A percentile compares a stretch with the other conserved stretches of the same genome.
Conservation (phyloP, 1,140 invertebrate species). For the Lepidostoma basale region DNA sequence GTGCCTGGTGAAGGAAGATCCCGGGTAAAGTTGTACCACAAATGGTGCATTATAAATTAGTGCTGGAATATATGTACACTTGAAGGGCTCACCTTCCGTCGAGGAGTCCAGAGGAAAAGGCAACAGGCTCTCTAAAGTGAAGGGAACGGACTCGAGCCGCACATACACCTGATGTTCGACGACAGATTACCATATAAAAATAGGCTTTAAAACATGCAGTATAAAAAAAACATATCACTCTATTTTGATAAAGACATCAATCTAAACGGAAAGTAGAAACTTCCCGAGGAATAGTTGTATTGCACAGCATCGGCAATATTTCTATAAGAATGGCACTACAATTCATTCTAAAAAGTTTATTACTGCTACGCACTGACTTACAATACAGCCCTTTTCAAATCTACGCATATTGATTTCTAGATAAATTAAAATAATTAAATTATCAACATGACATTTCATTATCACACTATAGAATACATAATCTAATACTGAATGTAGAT, state of each 20-base stretch:
- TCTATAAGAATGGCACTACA: background rate
- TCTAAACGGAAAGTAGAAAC: background rate
- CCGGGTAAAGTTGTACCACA: constrained; percentile 23
- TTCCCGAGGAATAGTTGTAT: too few relatives aligned
- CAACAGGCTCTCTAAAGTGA: constrained; percentile 24
- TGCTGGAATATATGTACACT: constrained; percentile 23
- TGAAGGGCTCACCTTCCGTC: background rate
- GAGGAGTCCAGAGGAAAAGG: constrained; percentile 2
- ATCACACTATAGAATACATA: too few relatives aligned
- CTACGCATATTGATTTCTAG: too few relatives aligned
- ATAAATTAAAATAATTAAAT: background rate
- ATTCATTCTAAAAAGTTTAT: background rate
- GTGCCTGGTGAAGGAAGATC: too few relatives aligned
- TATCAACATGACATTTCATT: background rate
- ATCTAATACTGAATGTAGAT: too few relatives aligned
- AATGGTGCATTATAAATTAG: constrained; percentile 23
- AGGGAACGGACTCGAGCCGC: too few relatives aligned
- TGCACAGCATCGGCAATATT: background rate
- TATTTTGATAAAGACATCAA: constrained; percentile 1
- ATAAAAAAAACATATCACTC: background rate
- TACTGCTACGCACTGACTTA: background rate
- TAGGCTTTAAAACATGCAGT: constrained; percentile 8
- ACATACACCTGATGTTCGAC: too few relatives aligned
- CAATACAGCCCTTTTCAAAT: too few relatives aligned
- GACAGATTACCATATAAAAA: too few relatives aligned